phyloP scores from a whole-genome alignment of 2,888 invertebrate genomes.

The Diplazon laetatorius region DNA sequence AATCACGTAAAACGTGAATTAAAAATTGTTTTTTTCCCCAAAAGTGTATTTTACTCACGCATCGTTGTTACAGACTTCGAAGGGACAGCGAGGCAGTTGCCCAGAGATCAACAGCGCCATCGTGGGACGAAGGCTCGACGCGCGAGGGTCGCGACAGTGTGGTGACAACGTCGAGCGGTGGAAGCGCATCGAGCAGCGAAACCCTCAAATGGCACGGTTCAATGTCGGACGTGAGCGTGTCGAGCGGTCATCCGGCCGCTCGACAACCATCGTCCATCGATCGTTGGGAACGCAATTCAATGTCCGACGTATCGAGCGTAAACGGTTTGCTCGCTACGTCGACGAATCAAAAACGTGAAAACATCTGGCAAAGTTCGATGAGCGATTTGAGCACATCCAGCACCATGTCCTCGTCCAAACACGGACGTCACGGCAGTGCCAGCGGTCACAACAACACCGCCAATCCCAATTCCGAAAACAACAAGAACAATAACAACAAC shows the following conservation, averaged over 20 bases:
- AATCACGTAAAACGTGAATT: too few relatives aligned
- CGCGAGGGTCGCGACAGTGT: conserved; percentile 86
- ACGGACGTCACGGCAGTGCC: conserved; percentile 63
- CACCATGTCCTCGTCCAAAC: conserved; percentile 51
- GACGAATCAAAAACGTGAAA: conserved; percentile 70
- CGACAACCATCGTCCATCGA: conserved; percentile 63
- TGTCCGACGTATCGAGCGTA: conserved; percentile 79
- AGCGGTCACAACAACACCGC: conserved; percentile 38
- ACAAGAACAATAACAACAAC: conserved; percentile 65
- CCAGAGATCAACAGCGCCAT: conserved; percentile 79
- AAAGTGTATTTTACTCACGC: not conserved
- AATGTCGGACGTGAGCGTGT: conserved; percentile 84
- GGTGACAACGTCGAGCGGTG: conserved; percentile 86
- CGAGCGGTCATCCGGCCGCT: conserved; percentile 79
- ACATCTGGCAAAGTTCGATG: conserved; percentile 86
- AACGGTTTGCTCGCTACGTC: conserved; percentile 71
- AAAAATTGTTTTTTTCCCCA: not conserved
- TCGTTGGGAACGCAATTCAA: conserved; percentile 74
- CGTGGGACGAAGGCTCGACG: conserved; percentile 83
- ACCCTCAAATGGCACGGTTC: conserved; percentile 90
- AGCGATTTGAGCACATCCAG: conserved; percentile 85
- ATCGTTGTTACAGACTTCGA: conserved; percentile 81
- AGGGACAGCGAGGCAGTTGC: conserved; percentile 86
- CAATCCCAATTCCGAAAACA: conserved; percentile 45
- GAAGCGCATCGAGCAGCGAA: conserved; percentile 88